Conservation (phyloP, 2,797 vertebrate genomes). For the Paramormyrops hopkinsi region DNA sequence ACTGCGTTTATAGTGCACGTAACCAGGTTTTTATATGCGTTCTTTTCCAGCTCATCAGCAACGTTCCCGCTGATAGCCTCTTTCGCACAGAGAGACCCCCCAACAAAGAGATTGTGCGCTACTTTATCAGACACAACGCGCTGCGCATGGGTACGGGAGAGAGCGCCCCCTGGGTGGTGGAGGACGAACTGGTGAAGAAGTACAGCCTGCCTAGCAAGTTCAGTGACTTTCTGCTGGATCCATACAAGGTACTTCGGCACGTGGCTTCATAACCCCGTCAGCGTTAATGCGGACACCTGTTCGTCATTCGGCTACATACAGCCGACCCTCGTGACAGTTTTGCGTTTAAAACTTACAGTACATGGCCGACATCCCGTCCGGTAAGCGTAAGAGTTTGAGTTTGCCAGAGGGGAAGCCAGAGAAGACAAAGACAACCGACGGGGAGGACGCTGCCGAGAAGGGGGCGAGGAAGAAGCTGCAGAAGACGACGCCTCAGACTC, state of each 20-base stretch:
- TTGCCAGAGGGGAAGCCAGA: constrained; percentile 77
- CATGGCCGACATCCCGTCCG: constrained; percentile 83
- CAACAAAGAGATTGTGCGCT: constrained; percentile 97
- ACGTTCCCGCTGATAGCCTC: constrained; percentile 83
- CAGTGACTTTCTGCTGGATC: constrained; percentile 90
- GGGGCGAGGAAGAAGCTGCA: constrained; percentile 60
- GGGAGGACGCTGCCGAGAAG: constrained; percentile 27
- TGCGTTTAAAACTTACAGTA: constrained; percentile 61
- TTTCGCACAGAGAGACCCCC: constrained; percentile 88
- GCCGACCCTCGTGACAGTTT: not conserved
- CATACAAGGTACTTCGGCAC: constrained; percentile 74
- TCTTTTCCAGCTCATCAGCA: constrained; percentile 79
- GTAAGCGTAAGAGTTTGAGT: constrained; percentile 77
- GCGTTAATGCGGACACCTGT: not conserved
- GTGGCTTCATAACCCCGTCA: not conserved
- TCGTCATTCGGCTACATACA: not conserved
- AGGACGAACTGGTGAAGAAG: constrained; percentile 91
- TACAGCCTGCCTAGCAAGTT: constrained; percentile 93
- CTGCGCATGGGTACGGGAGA: constrained; percentile 84
- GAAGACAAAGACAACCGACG: constrained; percentile 66
- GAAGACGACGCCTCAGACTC: constrained; percentile 60
- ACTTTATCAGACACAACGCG: constrained; percentile 91
- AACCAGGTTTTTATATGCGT: not conserved
- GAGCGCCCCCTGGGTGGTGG: constrained; percentile 95
- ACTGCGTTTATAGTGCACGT: not conserved